Evolutionary conservation across 2,797 vertebrate species (phyloP), one percentile per base, ranked within the genome.

Genomic region (Peromyscus aztecus): DNA sequence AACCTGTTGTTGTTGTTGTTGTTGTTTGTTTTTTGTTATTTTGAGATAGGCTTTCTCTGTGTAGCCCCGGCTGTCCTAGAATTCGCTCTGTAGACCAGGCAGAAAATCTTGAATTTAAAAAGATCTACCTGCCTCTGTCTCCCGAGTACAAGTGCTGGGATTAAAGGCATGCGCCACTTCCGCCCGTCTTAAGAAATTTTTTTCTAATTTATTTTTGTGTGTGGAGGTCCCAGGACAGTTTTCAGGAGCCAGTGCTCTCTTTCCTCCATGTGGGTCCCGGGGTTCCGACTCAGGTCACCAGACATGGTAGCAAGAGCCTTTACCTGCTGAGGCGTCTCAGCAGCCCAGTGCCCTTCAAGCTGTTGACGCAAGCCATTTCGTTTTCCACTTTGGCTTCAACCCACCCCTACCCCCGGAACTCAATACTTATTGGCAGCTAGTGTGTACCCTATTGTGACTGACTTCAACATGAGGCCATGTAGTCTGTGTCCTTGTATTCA

Each of bases 391-490:
- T 7, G 52, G 37, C 34, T 34, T 27, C 40, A 2, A 6, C 13
- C 37, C 21, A 3, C 43, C 19, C 37, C 57, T 37, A 0, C 4
- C 21, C 81, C 46, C 1, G 10, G 67, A 94, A 69, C n/a, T 24
- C 23, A 1, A 19, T 21, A 19, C 19, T 67, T 19, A 24, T 2
- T 43, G 52, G 14, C 29, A 37, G n/a, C 27, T 23, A 0, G 1
- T 16, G 19, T 31, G n/a, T 7, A 27, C 80, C 37, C 75, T 31
- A 0, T 5, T 40, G 40, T 40, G 89, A 43, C 52, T 2, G 67
- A 67, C n/a, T 23, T 24, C 6, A n/a, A 16, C 21, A 49, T 55
- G 16, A 52, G 46, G 1, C 0, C 0, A 9, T 29, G 16, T 65
- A 6, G 2, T 86, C 43, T 34, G 29, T 29, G n/a, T 57, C 23